Conservation (phyloP, 2,797 vertebrate genomes). For the Podarcis siculus region DNA sequence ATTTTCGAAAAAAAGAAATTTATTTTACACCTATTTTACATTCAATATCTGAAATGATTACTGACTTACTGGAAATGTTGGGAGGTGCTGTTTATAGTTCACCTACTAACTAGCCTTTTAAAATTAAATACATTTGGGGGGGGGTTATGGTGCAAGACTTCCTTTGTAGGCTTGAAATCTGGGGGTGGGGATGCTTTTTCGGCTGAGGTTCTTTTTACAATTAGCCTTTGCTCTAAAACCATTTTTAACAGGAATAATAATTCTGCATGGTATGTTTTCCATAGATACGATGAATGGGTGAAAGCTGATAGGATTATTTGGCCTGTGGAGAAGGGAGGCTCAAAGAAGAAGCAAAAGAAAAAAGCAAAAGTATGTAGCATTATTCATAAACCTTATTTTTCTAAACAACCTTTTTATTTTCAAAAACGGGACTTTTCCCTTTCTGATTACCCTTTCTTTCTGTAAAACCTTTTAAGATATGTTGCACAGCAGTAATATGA, state of each 20-base stretch:
- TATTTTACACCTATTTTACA: not conserved
- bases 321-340: slow-evolving; percentile 92
- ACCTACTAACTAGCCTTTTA: not conserved
- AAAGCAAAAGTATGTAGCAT: slow-evolving; percentile 84
- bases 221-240: not conserved
- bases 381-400: not conserved
- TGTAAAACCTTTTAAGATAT: not conserved
- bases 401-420: not conserved
- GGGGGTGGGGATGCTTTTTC: no score
- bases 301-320: slow-evolving; percentile 98
- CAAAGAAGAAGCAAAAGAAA: slow-evolving; percentile 91
- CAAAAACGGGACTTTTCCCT: not conserved
- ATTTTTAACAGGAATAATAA: not conserved
- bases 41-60: not conserved
- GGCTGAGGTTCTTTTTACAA: not conserved
- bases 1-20: not conserved
- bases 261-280: slow-evolving; percentile 36
- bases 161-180: not conserved
- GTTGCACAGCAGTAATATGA: rapidly evolving
- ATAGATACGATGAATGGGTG: slow-evolving; percentile 98
- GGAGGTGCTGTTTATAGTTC: not conserved
- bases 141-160: not conserved
- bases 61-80: not conserved
- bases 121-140: not conserved
- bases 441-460: not conserved